phyloP scores from a whole-genome alignment of 35 echinoderm and acorn worm genomes.

The Heliocidaris tuberculata region DNA sequence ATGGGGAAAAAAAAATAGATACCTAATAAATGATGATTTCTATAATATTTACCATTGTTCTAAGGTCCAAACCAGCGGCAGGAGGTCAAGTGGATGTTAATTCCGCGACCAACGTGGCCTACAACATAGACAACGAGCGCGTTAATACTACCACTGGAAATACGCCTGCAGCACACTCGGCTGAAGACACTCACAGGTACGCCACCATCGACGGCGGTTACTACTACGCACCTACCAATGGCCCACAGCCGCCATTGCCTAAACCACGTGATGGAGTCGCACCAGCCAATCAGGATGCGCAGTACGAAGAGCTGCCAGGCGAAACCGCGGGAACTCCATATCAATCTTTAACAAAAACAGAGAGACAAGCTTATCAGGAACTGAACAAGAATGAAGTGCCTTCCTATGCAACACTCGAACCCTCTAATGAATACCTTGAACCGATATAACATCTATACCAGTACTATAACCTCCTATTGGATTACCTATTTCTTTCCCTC shows the following conservation, averaged over 20 bases:
- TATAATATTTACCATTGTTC: background rate
- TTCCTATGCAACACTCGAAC: background rate
- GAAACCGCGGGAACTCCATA: background rate
- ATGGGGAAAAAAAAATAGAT: no score
- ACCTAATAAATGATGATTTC: no score
- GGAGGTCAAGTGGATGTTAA: background rate
- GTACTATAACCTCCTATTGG: no score
- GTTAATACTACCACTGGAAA: background rate
- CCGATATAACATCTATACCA: background rate
- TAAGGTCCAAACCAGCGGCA: background rate
- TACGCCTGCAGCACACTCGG: background rate
- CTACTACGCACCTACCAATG: background rate
- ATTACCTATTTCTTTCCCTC: no score
- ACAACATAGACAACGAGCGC: background rate
- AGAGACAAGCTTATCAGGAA: background rate
- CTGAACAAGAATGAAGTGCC: background rate
- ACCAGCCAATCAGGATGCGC: background rate
- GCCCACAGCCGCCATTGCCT: background rate
- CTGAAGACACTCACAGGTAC: conserved; percentile 18
- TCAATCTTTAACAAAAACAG: conserved; percentile 6
- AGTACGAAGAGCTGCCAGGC: conserved; percentile 15
- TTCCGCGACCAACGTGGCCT: background rate
- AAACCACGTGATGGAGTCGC: background rate
- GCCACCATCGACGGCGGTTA: conserved; percentile 5
- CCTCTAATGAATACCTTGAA: background rate